A percentile compares a stretch with the other conserved stretches of the same genome.
Evolutionary conservation across 2,888 invertebrate species (phyloP).

Genomic region (Agrotis ipsilon): DNA sequence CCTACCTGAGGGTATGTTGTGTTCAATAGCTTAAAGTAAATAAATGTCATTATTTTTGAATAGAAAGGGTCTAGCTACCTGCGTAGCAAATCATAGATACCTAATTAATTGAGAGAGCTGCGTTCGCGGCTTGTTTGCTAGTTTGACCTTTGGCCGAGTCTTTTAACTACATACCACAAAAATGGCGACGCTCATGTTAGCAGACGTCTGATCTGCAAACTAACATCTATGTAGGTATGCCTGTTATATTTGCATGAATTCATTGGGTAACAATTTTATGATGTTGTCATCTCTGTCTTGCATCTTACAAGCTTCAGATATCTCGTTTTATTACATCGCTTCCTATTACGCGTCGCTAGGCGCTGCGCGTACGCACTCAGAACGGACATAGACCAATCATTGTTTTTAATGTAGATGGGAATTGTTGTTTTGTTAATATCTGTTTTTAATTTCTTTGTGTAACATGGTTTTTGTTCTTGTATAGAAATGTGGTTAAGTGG

Average conservation of each 20-base stretch:
- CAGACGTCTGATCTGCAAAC: constrained; percentile 19
- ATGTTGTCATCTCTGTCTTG: constrained; percentile 56
- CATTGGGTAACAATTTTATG: constrained; percentile 27
- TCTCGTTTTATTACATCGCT: constrained; percentile 66
- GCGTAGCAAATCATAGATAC: background rate
- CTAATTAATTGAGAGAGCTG: background rate
- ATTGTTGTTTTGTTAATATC: background rate
- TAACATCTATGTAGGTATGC: background rate
- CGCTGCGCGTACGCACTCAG: constrained; percentile 28
- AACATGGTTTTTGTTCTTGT: background rate
- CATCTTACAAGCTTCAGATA: constrained; percentile 37
- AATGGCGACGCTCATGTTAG: background rate
- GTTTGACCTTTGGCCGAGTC: background rate
- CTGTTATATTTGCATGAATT: constrained; percentile 27
- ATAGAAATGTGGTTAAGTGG: background rate
- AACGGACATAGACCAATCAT: constrained; percentile 34
- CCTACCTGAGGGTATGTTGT: constrained; percentile 43
- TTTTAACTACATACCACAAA: constrained; percentile 4
- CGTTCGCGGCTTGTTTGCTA: background rate
- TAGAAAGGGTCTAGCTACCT: background rate
- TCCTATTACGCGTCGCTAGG: constrained; percentile 66
- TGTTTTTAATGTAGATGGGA: constrained; percentile 19
- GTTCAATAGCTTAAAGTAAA: constrained; percentile 36
- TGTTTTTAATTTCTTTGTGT: background rate
- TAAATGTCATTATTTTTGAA: constrained; percentile 42